Evolutionary conservation across 2,888 invertebrate species (phyloP), one percentile per base, ranked within the genome.

Genomic region (Lepidochrysops patricia): DNA sequence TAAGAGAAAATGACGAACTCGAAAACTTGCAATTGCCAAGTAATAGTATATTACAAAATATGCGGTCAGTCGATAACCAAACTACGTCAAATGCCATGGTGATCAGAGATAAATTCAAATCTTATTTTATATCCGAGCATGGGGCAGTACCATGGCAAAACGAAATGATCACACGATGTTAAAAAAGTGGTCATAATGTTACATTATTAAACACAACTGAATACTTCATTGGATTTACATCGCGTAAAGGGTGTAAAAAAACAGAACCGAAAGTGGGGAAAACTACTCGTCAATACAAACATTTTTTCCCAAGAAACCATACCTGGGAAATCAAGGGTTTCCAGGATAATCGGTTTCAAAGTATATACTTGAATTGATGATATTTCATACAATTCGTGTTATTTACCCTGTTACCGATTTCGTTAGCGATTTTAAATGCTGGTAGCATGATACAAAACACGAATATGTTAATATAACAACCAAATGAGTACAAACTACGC

Each of bases 1-100:
- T 57, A 23, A 49, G 23, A 26, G 49, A 49, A 49, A 26, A 49
- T 50, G 4, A 26, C 50, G 60, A 19, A 32, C 50, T 59, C 25
- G 63, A 64, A 62, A 32, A 64, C 62, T 19, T 64, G 58, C 37
- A 35, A 37, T 23, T 64, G 57, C 35, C 62, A 19, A 64, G 52
- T 59, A 58, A 61, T 61, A 64, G 35, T n/a, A 57, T 65, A 59
- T 59, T 66, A 60, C 60, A 64, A 63, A 60, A 62, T 63, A 62
- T 62, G 61, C 48, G 57, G 52, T 57, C 58, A 64, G 56, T 56
- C 62, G 62, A 50, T 62, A 57, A 60, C 37, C 37, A 37, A 37
- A 37, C 15, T 37, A 37, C 15, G 37, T 60, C 60, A 62, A 58
- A 62, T 54, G 60, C 61, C 26, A 65, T 64, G 61, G 50, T 57